These are phyloP conservation scores for Balaeniceps rex DNA, from an alignment of 2,113 vertebrate species.

Conservation along the genomic window DNA sequence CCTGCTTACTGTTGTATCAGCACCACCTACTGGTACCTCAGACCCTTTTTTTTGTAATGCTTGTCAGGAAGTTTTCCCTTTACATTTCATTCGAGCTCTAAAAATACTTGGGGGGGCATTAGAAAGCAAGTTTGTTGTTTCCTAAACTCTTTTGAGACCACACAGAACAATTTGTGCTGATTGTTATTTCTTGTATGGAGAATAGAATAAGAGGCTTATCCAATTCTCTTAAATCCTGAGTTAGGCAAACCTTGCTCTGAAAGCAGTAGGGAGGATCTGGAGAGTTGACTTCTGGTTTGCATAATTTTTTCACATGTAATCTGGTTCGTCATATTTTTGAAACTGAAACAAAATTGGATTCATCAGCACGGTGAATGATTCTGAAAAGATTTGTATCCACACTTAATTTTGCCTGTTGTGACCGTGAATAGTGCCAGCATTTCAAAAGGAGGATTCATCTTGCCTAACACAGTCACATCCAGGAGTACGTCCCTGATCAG, in stretches of 20 bases:
- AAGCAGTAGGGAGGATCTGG: background rate
- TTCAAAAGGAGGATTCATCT: background rate
- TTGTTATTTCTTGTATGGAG: background rate
- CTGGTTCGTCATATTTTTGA: background rate
- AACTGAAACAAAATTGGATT: background rate
- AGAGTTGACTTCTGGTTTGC: background rate
- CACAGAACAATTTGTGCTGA: background rate
- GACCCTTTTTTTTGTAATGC: background rate
- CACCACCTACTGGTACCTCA: constrained; percentile 50
- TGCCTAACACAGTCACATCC: too few species aligned
- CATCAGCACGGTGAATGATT: background rate
- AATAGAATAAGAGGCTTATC: background rate
- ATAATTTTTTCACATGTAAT: background rate
- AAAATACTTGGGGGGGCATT: background rate
- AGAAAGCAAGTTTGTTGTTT: background rate
- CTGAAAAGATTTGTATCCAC: background rate
- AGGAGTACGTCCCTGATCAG: background rate
- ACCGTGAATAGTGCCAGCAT: background rate
- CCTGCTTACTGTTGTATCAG: background rate
- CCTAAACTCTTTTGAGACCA: background rate
- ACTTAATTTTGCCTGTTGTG: background rate
- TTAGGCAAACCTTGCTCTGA: background rate
- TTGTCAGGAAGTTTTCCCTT: background rate
- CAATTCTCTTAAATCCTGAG: background rate
- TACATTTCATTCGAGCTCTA: background rate